A percentile compares a stretch with the other conserved stretches of the same genome.
phyloP scores from a whole-genome alignment of 2,888 invertebrate species.

The Drosophila fungiperda region DNA sequence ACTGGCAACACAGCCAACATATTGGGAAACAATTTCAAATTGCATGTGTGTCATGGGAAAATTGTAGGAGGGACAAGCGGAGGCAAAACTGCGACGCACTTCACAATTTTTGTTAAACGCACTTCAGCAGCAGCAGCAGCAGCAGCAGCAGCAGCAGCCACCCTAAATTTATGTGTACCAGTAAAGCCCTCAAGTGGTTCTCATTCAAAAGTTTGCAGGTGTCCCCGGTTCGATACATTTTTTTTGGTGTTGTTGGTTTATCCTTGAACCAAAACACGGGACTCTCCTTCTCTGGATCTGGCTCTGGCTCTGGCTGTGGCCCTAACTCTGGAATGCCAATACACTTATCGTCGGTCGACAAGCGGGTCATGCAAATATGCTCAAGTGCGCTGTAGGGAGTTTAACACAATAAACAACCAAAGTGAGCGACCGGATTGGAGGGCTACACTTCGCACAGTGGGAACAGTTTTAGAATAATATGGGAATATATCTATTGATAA shows the following conservation, averaged over 20 bases:
- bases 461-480: neutral
- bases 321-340: slow-evolving; percentile 63
- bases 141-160: slow-evolving; percentile 59
- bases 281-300: slow-evolving; percentile 16
- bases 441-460: slow-evolving; percentile 47
- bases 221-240: slow-evolving; percentile 68
- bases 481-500: neutral
- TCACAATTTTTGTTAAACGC: slow-evolving; percentile 63
- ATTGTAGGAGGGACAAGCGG: slow-evolving; percentile 29
- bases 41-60: slow-evolving; percentile 73
- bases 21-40: slow-evolving; percentile 73
- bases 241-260: slow-evolving; percentile 34
- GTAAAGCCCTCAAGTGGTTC: slow-evolving; percentile 70
- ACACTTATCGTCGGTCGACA: slow-evolving; percentile 68
- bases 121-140: slow-evolving; percentile 60
- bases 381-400: slow-evolving; percentile 76
- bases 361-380: slow-evolving; percentile 79
- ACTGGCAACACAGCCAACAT: slow-evolving; percentile 43
- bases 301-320: slow-evolving; percentile 25
- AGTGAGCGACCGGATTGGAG: slow-evolving; percentile 62
- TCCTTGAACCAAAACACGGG: slow-evolving; percentile 57
- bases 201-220: slow-evolving; percentile 76
- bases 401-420: slow-evolving; percentile 68
- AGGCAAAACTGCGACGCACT: slow-evolving; percentile 64
- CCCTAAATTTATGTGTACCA: slow-evolving; percentile 54